phyloP scores from a whole-genome alignment of 2,888 invertebrate species.

The Charanyca ferruginea region DNA sequence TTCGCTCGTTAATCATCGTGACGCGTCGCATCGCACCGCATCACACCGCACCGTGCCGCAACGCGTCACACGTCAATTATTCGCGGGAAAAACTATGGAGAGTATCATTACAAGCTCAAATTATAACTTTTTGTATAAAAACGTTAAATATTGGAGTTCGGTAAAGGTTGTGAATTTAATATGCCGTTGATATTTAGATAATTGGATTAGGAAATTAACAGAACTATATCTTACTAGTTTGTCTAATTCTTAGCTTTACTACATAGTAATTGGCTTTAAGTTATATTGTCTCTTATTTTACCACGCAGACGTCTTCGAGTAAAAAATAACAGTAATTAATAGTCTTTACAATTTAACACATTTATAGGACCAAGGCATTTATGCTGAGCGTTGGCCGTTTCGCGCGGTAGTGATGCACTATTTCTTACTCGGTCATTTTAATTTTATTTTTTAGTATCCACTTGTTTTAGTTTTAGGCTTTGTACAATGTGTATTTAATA shows the following conservation, averaged over 20 bases:
- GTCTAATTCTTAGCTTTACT: not conserved
- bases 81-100: conserved; percentile 18
- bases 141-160: not conserved
- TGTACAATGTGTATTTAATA: too few species aligned
- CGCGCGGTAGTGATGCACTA: too few species aligned
- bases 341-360: too few species aligned
- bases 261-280: not conserved
- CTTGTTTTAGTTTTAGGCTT: too few species aligned
- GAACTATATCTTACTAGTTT: not conserved
- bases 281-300: too few species aligned
- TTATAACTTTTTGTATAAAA: conserved; percentile 28
- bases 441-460: too few species aligned
- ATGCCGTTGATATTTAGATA: not conserved
- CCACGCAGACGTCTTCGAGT: too few species aligned
- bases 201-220: not conserved
- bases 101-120: conserved; percentile 10
- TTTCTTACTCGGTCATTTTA: too few species aligned
- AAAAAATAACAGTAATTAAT: too few species aligned
- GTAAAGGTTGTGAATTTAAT: conserved; percentile 10
- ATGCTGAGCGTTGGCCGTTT: too few species aligned
- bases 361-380: too few species aligned
- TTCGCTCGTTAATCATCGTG: conserved; percentile 56
- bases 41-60: conserved; percentile 23
- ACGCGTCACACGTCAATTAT: conserved; percentile 33
- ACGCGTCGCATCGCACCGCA: conserved; percentile 26